Conservation (phyloP, 2,797 vertebrate species). For the Clamator glandarius region DNA sequence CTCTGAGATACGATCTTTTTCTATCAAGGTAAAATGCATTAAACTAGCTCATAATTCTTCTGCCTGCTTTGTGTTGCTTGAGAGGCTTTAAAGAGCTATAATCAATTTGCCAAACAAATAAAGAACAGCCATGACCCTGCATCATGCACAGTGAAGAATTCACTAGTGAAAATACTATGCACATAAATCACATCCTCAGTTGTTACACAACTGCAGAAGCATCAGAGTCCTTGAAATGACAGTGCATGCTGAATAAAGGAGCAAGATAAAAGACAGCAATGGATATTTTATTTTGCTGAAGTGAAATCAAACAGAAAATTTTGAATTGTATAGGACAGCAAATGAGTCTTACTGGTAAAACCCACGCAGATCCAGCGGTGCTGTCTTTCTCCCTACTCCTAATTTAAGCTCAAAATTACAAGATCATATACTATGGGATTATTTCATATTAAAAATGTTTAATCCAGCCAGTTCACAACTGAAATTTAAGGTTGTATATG, state of each 20-base stretch:
- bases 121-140: constrained; percentile 52
- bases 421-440: neutral
- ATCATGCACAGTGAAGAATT: constrained; percentile 51
- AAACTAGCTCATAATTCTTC: constrained; percentile 70
- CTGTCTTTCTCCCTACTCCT: neutral
- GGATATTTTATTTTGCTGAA: constrained; percentile 40
- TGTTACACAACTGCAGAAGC: constrained; percentile 49
- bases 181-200: constrained; percentile 24
- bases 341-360: constrained; percentile 17
- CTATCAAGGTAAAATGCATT: constrained; percentile 68
- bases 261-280: constrained; percentile 40
- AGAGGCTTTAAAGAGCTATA: constrained; percentile 68
- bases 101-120: constrained; percentile 65
- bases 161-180: constrained; percentile 46
- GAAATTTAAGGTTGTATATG: neutral
- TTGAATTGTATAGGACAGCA: constrained; percentile 33
- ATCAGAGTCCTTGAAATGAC: constrained; percentile 62
- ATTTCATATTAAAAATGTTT: neutral
- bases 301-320: constrained; percentile 42
- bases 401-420: constrained; percentile 56
- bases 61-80: constrained; percentile 68
- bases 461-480: neutral
- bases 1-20: constrained; percentile 51
- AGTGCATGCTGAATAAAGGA: constrained; percentile 59
- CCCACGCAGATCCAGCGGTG: neutral